phyloP scores from a whole-genome alignment of 2,113 vertebrate species.

The Mesocricetus auratus region DNA sequence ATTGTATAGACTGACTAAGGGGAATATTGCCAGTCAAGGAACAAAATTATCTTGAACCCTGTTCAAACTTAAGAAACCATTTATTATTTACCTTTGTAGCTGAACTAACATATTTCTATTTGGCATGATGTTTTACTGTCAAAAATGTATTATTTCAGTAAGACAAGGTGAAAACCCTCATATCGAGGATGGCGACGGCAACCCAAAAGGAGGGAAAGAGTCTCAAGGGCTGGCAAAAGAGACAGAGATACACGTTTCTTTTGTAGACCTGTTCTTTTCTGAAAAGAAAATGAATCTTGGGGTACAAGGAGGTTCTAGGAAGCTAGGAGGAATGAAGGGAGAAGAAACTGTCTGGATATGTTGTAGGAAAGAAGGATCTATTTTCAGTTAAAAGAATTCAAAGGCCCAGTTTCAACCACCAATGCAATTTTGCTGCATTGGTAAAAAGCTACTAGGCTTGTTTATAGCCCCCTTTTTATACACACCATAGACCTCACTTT shows the following conservation, averaged over 20 bases:
- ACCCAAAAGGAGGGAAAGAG: neutral
- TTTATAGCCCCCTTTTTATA: neutral
- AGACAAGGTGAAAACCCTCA: neutral
- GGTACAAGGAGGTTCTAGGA: neutral
- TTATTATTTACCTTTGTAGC: neutral
- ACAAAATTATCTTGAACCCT: neutral
- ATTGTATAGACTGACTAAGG: neutral
- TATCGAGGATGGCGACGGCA: neutral
- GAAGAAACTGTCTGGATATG: neutral
- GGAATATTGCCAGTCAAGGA: neutral
- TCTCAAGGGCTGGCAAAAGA: neutral
- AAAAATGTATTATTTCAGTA: neutral
- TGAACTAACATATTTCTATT: neutral
- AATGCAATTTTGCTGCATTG: slow-evolving; percentile 16
- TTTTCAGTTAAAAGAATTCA: neutral
- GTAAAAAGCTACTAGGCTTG: neutral
- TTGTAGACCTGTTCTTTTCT: neutral
- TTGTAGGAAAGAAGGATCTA: neutral
- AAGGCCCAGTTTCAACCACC: neutral
- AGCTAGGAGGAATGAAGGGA: neutral
- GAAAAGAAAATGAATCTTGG: neutral
- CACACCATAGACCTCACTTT: neutral
- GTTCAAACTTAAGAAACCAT: neutral
- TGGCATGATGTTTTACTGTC: neutral
- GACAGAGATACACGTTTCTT: neutral